A percentile compares a stretch with the other conserved stretches of the same genome.
Evolutionary conservation across 1,140 invertebrate species (phyloP).

Genomic region (Pseudomyrmex dendroicus): DNA sequence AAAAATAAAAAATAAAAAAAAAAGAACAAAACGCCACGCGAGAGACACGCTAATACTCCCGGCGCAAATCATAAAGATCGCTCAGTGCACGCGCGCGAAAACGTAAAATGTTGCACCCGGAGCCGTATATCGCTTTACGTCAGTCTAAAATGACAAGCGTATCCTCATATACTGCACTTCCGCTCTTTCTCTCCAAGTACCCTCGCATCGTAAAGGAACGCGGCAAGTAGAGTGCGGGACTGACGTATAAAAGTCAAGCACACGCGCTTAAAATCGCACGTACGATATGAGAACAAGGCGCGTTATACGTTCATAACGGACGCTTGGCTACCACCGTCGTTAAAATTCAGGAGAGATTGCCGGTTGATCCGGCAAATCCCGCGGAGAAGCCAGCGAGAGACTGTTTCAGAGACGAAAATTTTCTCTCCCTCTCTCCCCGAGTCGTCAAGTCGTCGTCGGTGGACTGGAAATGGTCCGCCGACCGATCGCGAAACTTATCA

Average conservation of each 20-base stretch:
- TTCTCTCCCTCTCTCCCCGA: not conserved
- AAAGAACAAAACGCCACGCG: not conserved
- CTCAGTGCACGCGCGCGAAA: not conserved
- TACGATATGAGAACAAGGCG: not conserved
- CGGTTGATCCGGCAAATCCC: conserved; percentile 51
- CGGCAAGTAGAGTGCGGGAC: conserved; percentile 8
- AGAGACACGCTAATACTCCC: conserved; percentile 32
- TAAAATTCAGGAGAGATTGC: conserved; percentile 56
- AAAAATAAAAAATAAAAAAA: conserved; percentile 25
- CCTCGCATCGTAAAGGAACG: conserved; percentile 3
- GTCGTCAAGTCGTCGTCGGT: not conserved
- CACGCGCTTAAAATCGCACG: conserved; percentile 17
- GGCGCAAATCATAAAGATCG: conserved; percentile 33
- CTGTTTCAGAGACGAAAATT: conserved; percentile 44
- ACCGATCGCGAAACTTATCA: conserved; percentile 38
- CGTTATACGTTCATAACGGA: not conserved
- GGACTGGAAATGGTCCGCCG: not conserved
- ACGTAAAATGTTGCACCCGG: conserved; percentile 10
- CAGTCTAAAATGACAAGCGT: conserved; percentile 15
- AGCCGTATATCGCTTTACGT: conserved; percentile 7
- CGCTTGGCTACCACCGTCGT: conserved; percentile 1
- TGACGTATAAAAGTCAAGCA: conserved; percentile 19
- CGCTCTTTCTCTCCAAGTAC: not conserved
- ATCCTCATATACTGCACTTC: not conserved
- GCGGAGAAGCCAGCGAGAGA: conserved; percentile 25